phyloP scores from a whole-genome alignment of 2,888 invertebrate species.

The Drosophila rellima region DNA sequence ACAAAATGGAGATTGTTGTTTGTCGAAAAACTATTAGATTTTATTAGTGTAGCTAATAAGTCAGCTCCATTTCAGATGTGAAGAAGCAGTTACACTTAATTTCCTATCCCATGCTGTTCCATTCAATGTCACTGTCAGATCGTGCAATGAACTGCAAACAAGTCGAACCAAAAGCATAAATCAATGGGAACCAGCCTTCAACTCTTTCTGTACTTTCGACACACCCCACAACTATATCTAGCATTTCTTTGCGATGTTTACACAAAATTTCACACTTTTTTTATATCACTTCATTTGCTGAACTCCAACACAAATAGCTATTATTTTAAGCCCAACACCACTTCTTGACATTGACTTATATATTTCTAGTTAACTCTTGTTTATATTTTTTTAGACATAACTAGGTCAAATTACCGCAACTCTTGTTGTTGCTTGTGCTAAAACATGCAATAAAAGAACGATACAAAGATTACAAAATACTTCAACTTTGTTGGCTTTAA shows the following conservation, averaged over 20 bases:
- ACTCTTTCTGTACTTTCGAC: constrained; percentile 51
- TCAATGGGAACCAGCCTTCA: constrained; percentile 38
- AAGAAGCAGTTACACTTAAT: constrained; percentile 2
- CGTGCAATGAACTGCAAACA: constrained; percentile 57
- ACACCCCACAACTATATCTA: constrained; percentile 45
- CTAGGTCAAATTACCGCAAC: constrained; percentile 23
- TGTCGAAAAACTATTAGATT: not conserved
- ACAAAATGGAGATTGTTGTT: constrained; percentile 41
- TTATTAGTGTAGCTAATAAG: not conserved
- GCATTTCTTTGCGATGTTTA: constrained; percentile 54
- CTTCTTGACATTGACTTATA: constrained; percentile 71
- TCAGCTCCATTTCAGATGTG: not conserved
- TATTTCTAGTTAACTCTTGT: constrained; percentile 35
- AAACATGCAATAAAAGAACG: constrained; percentile 32
- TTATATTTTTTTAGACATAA: constrained; percentile 1
- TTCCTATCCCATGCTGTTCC: not conserved
- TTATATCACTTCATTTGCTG: constrained; percentile 14
- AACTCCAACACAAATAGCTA: constrained; percentile 43
- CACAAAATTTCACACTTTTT: constrained; percentile 61
- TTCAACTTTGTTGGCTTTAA: not conserved
- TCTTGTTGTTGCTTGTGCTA: constrained; percentile 6
- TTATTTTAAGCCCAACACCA: constrained; percentile 38
- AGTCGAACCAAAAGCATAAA: not conserved
- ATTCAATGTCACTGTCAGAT: constrained; percentile 49
- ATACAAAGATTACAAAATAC: constrained; percentile 12